Conservation (phyloP, 2,113 vertebrate species). For the Mola mola region DNA sequence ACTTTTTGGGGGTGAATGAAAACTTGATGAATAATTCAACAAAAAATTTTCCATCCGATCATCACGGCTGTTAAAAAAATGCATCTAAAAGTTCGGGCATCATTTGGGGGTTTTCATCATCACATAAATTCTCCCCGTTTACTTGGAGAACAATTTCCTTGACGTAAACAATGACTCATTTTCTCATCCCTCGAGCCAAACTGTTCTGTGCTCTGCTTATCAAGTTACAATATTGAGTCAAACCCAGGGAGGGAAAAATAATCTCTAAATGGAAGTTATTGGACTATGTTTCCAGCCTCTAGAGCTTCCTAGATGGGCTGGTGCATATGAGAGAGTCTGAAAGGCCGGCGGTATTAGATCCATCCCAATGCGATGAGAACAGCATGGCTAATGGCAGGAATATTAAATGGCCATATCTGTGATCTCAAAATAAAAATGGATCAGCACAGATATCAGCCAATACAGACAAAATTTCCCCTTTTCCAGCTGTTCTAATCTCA, state of each 20-base stretch:
- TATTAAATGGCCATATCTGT: slow-evolving; percentile 13
- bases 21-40: too few relatives aligned
- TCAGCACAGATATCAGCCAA: too few relatives aligned
- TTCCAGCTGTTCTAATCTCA: too few relatives aligned
- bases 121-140: slow-evolving; percentile 4
- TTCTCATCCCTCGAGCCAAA: slow-evolving; percentile 32
- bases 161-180: background rate
- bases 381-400: background rate
- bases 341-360: slow-evolving; percentile 29
- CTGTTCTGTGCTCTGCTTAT: slow-evolving; percentile 26
- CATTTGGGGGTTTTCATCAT: background rate
- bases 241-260: slow-evolving; percentile 42
- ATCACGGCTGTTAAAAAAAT: too few relatives aligned
- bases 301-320: slow-evolving; percentile 22
- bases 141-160: slow-evolving; percentile 1
- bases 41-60: too few relatives aligned
- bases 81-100: background rate
- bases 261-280: slow-evolving; percentile 47
- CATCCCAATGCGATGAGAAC: slow-evolving; percentile 4
- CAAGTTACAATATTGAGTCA: slow-evolving; percentile 36
- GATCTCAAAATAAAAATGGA: too few relatives aligned
- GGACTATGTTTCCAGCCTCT: slow-evolving; percentile 32
- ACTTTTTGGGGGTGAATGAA: too few relatives aligned
- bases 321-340: slow-evolving; percentile 19
- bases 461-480: too few relatives aligned